Evolutionary conservation across 2,888 invertebrate species (phyloP).

Genomic region (Tachina grossa): DNA sequence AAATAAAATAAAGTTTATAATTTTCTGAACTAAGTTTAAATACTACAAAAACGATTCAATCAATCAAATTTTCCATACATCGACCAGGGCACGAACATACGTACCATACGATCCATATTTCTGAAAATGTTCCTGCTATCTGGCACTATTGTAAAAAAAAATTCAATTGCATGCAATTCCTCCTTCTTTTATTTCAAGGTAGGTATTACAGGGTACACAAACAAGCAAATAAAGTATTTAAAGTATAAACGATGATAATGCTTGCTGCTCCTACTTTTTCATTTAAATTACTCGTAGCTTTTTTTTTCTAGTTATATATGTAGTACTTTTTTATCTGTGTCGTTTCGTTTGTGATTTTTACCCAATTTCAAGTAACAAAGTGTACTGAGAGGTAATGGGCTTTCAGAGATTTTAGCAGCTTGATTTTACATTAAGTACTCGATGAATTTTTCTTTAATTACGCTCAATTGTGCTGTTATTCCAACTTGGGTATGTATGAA

Average conservation of each 20-base stretch:
- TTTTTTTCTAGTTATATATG: background rate
- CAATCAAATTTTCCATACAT: too few relatives aligned
- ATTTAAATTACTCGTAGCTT: too few relatives aligned
- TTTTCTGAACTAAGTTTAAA: too few relatives aligned
- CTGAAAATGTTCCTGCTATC: background rate
- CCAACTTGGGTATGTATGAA: constrained; percentile 24
- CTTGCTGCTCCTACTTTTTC: too few relatives aligned
- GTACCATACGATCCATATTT: background rate
- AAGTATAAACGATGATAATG: background rate
- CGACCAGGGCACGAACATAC: too few relatives aligned
- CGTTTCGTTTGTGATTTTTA: constrained; percentile 66
- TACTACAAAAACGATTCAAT: too few relatives aligned
- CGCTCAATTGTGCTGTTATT: constrained; percentile 68
- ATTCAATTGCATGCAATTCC: constrained; percentile 21
- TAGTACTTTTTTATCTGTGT: background rate
- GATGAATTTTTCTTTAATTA: constrained; percentile 72
- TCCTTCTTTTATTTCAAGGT: background rate
- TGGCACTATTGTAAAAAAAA: background rate
- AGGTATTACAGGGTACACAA: background rate
- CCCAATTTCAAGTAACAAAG: constrained; percentile 80
- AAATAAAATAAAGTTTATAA: too few relatives aligned
- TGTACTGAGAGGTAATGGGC: constrained; percentile 83
- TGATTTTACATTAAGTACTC: constrained; percentile 82
- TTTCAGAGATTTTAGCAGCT: constrained; percentile 76
- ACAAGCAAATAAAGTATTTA: background rate